Evolutionary conservation across 2,888 invertebrate species (phyloP).

Genomic region (Rhagonycha lutea): DNA sequence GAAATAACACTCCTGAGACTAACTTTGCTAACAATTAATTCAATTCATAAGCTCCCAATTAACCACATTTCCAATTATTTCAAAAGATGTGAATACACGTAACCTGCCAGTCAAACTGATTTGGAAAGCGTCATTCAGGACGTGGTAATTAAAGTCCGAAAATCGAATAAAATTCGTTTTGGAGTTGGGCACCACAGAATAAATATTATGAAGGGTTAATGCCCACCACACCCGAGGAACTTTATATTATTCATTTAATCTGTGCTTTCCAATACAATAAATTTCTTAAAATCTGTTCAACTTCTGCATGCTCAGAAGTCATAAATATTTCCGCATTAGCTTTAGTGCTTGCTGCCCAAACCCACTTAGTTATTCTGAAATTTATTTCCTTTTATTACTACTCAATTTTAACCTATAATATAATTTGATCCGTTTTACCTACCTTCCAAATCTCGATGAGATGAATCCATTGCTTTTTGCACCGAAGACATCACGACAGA

Average conservation of each 20-base stretch:
- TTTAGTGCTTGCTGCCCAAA: background rate
- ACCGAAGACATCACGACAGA: constrained; percentile 55
- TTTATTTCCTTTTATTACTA: constrained; percentile 8
- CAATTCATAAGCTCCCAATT: background rate
- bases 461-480: constrained; percentile 65
- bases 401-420: constrained; percentile 5
- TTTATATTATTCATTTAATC: background rate
- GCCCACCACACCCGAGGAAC: background rate
- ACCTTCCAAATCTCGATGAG: constrained; percentile 69
- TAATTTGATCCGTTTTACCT: constrained; percentile 40
- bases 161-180: background rate
- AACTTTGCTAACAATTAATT: background rate
- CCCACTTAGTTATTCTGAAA: constrained; percentile 3
- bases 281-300: constrained; percentile 5
- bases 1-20: background rate
- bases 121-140: background rate
- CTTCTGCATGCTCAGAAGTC: constrained; percentile 7
- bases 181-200: background rate
- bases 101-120: background rate
- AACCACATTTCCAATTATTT: background rate
- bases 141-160: background rate
- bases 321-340: constrained; percentile 21
- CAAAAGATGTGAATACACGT: background rate
- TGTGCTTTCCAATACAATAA: background rate
- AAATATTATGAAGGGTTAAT: background rate